Percentiles rank a stretch among this genome's conserved stretches.
phyloP scores from a whole-genome alignment of 2,113 vertebrate genomes.

The Isurus oxyrinchus region DNA sequence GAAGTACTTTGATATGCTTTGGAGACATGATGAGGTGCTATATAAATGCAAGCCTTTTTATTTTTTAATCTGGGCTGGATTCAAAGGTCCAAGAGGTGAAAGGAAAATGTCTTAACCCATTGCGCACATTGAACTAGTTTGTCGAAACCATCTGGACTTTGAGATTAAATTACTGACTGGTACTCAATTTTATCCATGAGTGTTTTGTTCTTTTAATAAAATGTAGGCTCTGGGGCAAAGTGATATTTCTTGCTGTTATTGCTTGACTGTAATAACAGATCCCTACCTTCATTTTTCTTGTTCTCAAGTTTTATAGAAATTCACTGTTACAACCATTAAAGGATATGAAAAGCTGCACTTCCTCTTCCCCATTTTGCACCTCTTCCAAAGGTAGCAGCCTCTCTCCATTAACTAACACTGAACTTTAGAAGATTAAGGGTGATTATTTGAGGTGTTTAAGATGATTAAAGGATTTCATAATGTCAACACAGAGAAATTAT shows the following conservation, averaged over 20 bases:
- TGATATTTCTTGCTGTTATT: neutral
- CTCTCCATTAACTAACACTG: neutral
- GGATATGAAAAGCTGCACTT: neutral
- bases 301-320: neutral
- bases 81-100: neutral
- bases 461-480: no score
- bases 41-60: neutral
- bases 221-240: neutral
- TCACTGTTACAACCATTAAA: neutral
- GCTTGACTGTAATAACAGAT: neutral
- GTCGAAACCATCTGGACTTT: neutral
- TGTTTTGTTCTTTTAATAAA: neutral
- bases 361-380: neutral
- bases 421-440: neutral
- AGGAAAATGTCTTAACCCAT: neutral
- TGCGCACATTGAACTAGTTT: neutral
- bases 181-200: neutral
- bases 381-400: neutral
- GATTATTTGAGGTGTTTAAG: no score
- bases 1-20: neutral
- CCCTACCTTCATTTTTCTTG: neutral
- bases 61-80: neutral
- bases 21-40: no score
- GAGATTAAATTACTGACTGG: neutral
- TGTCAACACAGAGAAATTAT: no score